A percentile compares a stretch with the other conserved stretches of the same genome.
Conservation (phyloP, 2,113 vertebrate species). For the Cricetomys ansorgei region DNA sequence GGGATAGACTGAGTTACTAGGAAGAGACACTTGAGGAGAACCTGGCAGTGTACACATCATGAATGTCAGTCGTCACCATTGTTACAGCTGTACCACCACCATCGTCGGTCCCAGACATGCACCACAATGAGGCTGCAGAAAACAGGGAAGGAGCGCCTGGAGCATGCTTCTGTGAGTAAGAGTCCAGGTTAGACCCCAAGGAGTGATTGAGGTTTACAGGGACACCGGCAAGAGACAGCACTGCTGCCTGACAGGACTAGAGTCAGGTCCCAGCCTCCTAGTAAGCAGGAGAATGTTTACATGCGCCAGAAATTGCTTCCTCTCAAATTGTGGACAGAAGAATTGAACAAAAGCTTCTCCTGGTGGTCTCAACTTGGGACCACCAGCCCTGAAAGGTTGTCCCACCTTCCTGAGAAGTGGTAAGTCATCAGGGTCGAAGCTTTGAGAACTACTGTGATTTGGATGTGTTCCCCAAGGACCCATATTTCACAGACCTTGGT, state of each 20-base stretch:
- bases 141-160: neutral
- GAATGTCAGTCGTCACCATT: neutral
- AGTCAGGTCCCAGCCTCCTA: neutral
- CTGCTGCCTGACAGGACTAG: neutral
- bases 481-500: neutral
- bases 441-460: neutral
- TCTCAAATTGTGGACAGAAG: neutral
- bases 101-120: neutral
- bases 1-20: neutral
- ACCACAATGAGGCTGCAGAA: neutral
- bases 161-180: neutral
- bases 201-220: neutral
- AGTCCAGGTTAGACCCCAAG: neutral
- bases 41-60: neutral
- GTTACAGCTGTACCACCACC: rapidly evolving
- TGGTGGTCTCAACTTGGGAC: neutral
- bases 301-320: neutral
- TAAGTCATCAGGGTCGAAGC: no score
- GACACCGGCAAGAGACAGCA: neutral
- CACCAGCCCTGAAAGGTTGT: neutral
- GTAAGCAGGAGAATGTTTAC: neutral
- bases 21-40: neutral
- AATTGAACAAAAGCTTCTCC: neutral
- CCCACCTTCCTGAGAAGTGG: neutral
- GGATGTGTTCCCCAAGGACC: neutral